phyloP scores from a whole-genome alignment of 2,113 vertebrate species.

The Alligator mississippiensis region DNA sequence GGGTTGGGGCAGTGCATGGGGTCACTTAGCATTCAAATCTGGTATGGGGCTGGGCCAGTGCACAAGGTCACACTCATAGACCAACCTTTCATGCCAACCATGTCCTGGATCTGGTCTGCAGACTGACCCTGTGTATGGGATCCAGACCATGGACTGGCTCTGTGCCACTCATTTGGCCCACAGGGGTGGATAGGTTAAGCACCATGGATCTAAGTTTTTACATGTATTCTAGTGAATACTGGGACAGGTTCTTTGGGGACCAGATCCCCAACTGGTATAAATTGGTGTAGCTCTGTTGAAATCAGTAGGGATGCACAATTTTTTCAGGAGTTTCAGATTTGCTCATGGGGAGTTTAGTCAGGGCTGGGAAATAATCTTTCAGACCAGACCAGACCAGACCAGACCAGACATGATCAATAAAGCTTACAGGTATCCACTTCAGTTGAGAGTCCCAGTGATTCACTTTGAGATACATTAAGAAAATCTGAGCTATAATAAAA shows the following conservation, averaged over 20 bases:
- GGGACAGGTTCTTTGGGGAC: neutral
- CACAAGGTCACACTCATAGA: no score
- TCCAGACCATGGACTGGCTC: no score
- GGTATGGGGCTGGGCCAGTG: no score
- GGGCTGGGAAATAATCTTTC: neutral
- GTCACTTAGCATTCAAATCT: no score
- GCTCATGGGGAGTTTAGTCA: neutral
- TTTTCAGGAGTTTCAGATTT: neutral
- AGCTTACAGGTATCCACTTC: fast-evolving
- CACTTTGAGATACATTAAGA: neutral
- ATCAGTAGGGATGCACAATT: neutral
- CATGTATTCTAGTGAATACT: neutral
- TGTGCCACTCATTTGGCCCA: no score
- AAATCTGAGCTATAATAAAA: neutral
- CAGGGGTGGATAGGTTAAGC: no score
- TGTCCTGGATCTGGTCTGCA: no score
- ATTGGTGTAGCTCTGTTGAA: neutral
- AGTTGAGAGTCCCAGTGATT: neutral
- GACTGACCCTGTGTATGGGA: no score
- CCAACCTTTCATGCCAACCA: no score
- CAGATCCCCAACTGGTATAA: neutral
- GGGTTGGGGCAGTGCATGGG: no score
- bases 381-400: neutral
- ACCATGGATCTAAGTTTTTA: neutral
- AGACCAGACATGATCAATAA: neutral